Conservation (phyloP, 1,140 invertebrate species). For the Copidosoma floridanum region DNA sequence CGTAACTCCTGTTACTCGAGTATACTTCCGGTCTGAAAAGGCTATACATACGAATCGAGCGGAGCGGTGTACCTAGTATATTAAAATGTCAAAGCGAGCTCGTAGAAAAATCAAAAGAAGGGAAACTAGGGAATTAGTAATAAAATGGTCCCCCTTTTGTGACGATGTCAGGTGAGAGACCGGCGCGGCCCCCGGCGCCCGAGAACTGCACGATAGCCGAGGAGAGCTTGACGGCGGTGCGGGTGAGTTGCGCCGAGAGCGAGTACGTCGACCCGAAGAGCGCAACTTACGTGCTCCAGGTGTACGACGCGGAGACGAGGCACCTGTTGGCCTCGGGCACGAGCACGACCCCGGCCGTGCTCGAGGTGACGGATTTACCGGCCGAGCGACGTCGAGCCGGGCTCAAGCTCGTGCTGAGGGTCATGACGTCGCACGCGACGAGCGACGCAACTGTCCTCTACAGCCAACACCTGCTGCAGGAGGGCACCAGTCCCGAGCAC, state of each 20-base stretch:
- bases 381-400: slow-evolving; percentile 51
- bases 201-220: slow-evolving; percentile 57
- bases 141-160: too few relatives aligned
- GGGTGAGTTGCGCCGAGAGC: slow-evolving; percentile 55
- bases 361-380: slow-evolving; percentile 56
- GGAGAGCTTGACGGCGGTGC: slow-evolving; percentile 53
- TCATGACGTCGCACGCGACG: slow-evolving; percentile 55
- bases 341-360: slow-evolving; percentile 53
- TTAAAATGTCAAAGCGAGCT: too few relatives aligned
- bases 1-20: too few relatives aligned
- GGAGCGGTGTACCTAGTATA: not conserved
- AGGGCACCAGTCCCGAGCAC: slow-evolving; percentile 54
- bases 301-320: slow-evolving; percentile 57
- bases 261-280: slow-evolving; percentile 46
- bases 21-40: too few relatives aligned
- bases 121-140: not conserved
- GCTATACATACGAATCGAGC: not conserved
- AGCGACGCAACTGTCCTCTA: slow-evolving; percentile 60
- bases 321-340: slow-evolving; percentile 56
- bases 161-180: slow-evolving; percentile 44
- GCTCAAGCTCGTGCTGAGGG: slow-evolving; percentile 56
- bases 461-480: slow-evolving; percentile 46
- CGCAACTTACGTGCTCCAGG: slow-evolving; percentile 58
- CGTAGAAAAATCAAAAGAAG: too few relatives aligned
- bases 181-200: slow-evolving; percentile 47